A percentile compares a stretch with the other conserved stretches of the same genome.
Conservation (phyloP, 1,140 invertebrate genomes). For the Sesamia nonagrioides region DNA sequence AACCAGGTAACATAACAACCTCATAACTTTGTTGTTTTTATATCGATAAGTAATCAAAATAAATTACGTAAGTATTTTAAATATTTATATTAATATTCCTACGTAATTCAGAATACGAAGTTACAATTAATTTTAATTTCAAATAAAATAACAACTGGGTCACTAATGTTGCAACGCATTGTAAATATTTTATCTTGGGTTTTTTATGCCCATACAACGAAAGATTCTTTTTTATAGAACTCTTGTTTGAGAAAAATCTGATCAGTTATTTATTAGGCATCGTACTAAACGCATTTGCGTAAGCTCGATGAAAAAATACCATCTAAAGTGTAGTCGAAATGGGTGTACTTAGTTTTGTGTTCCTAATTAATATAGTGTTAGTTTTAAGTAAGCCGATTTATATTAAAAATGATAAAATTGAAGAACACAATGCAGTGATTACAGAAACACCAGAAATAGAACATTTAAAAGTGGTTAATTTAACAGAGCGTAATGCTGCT, state of each 20-base stretch:
- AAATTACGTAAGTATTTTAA: too few relatives aligned
- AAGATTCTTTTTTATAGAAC: neutral
- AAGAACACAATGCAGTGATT: neutral
- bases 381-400: conserved; percentile 42
- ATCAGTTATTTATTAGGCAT: conserved; percentile 24
- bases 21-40: too few relatives aligned
- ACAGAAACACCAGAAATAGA: neutral
- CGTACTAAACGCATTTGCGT: conserved; percentile 41
- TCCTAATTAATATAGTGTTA: conserved; percentile 50
- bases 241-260: conserved; percentile 7
- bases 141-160: too few relatives aligned
- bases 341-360: conserved; percentile 50
- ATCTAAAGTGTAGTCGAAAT: conserved; percentile 38
- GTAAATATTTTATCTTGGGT: conserved; percentile 8
- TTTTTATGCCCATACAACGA: neutral
- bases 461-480: neutral
- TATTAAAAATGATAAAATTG: neutral
- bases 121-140: too few relatives aligned
- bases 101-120: too few relatives aligned
- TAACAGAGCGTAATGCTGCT: neutral
- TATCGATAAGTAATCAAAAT: too few relatives aligned
- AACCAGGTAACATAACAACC: too few relatives aligned
- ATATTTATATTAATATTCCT: too few relatives aligned
- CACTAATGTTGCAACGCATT: conserved; percentile 10
- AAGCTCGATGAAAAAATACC: conserved; percentile 30